Evolutionary conservation across 2,113 vertebrate species (phyloP).

Genomic region (Anarhynchus alexandrinus): DNA sequence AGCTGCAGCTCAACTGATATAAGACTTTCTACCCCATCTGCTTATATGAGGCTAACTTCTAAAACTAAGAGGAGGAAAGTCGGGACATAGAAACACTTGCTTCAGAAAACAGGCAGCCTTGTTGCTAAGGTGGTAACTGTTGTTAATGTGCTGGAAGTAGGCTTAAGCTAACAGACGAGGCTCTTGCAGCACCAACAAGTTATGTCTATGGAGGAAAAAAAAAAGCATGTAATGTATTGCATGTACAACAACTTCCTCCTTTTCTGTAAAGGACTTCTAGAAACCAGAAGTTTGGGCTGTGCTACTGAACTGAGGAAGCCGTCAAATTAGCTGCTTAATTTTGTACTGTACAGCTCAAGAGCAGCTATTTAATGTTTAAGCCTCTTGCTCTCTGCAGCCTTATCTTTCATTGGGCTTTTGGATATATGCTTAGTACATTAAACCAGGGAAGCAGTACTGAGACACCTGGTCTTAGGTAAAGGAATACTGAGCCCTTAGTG

Average conservation of each 20-base stretch:
- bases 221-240: background rate
- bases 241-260: background rate
- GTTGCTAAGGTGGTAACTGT: background rate
- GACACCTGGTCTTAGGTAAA: background rate
- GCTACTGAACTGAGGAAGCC: background rate
- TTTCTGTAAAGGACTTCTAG: background rate
- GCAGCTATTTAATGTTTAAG: background rate
- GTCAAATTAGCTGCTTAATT: background rate
- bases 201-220: background rate
- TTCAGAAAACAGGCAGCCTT: background rate
- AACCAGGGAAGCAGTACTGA: background rate
- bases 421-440: background rate
- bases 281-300: background rate
- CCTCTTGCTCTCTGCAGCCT: background rate
- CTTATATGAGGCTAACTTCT: background rate
- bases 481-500: background rate
- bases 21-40: background rate
- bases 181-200: background rate
- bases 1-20: background rate
- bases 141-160: background rate
- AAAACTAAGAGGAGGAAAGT: background rate
- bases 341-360: background rate
- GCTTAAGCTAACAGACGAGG: background rate
- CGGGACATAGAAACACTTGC: background rate
- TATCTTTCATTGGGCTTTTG: background rate